Base-by-base conservation (phyloP, 2,888 invertebrate species). In the Hylaea fasciaria region DNA sequence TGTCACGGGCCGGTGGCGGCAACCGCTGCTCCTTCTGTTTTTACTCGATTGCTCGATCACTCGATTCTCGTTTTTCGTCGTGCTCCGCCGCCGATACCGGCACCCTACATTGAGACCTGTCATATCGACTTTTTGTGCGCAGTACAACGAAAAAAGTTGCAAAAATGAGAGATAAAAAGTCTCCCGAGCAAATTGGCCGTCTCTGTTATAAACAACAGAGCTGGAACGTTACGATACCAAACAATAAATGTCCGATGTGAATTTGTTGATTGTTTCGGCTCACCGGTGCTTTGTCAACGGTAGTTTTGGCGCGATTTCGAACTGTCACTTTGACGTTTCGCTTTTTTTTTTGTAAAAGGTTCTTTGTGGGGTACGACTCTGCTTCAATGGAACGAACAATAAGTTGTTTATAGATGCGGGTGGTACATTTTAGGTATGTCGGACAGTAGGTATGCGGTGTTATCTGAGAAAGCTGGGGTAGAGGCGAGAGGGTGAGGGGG, bases 151-250 rank as follows among this genome's bases (percentile, higher is more conserved):
- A 89, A 89, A 86, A 81, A 84, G 80, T 76, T 78, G 73, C 73
- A 78, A 82, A 86, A 78, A 80, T 73, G 65, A 57, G 71, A 78
- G 87, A 89, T 89, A 90, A 89, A 90, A 90, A 88, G 85, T 86
- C 81, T 86, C 85, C 78, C 80, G 85, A 89, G 90, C 90, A 91
- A 92, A 91, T 92, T 92, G 91, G 87, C 82, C 86, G 89, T 89
- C 88, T 90, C 87, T 89, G 89, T 91, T 91, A 82, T 86, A 86
- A 92, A 91, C 91, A 91, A 90, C 84, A 82, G 89, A 89, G 86
- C 87, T 91, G 91, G 91, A 92, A 92, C 83, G 83, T 82, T 74
- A 81, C 85, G 92, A 92, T 92, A 91, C 83, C 84, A 83, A 78
- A 91, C 91, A 92, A 91, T 91, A 89, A 90, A 87, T 85, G 89